A percentile compares a stretch with the other conserved stretches of the same genome.
phyloP scores from a whole-genome alignment of 2,797 vertebrate genomes.

The Momotus momota region DNA sequence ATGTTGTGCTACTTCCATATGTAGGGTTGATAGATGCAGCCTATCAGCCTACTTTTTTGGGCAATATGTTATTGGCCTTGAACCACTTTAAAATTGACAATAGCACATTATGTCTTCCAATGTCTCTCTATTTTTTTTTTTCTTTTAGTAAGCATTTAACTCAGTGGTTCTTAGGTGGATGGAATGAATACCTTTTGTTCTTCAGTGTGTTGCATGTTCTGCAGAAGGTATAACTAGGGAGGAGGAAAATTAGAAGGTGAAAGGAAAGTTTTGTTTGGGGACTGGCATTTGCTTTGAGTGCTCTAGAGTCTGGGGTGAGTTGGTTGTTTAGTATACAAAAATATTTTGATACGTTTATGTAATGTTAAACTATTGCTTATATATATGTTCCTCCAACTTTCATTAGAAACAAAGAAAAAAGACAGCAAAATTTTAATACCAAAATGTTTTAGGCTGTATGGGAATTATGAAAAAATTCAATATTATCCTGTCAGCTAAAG shows the following conservation, averaged over 20 bases:
- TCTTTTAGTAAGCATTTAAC: background rate
- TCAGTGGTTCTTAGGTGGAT: background rate
- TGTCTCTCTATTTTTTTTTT: background rate
- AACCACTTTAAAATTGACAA: background rate
- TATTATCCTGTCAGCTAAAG: conserved; percentile 61
- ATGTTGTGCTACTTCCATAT: background rate
- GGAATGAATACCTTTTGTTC: background rate
- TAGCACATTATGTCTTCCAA: background rate
- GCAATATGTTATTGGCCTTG: background rate
- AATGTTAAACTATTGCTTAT: background rate
- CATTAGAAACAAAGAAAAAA: conserved; percentile 66
- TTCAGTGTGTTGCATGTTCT: background rate
- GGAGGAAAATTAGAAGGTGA: background rate
- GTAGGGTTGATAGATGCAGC: background rate
- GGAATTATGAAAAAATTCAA: conserved; percentile 74
- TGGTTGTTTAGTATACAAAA: background rate
- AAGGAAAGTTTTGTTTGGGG: background rate
- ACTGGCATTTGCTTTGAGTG: background rate
- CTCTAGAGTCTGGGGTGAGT: background rate
- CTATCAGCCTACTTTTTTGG: background rate
- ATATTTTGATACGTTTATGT: background rate
- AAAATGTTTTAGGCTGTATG: conserved; percentile 64
- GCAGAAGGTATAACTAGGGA: background rate
- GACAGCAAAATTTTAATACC: conserved; percentile 67
- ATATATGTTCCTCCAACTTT: conserved; percentile 45